Conservation (phyloP, 2,888 invertebrate species). For the Troilus luridus region DNA sequence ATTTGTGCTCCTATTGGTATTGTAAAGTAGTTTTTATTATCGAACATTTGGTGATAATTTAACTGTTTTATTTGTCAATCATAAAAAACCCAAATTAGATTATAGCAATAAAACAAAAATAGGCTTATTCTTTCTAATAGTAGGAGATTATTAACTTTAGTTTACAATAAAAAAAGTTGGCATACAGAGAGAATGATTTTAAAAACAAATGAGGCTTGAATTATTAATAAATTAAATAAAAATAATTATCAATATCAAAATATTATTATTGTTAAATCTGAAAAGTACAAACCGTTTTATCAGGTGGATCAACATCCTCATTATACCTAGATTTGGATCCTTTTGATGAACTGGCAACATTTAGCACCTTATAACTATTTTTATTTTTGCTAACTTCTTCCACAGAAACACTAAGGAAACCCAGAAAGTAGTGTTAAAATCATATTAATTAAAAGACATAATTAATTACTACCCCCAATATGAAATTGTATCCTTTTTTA, state of each 20-base stretch:
- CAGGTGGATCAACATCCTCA: slow-evolving; percentile 55
- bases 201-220: neutral
- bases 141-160: neutral
- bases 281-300: slow-evolving; percentile 47
- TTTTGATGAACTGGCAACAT: slow-evolving; percentile 34
- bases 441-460: neutral
- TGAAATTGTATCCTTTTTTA: neutral
- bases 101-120: neutral
- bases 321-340: neutral
- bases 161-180: neutral
- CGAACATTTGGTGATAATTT: neutral
- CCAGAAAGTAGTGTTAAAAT: neutral
- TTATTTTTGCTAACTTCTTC: neutral
- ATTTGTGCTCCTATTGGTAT: too few relatives aligned
- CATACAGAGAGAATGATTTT: neutral
- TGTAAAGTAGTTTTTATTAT: too few relatives aligned
- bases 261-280: neutral
- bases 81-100: neutral
- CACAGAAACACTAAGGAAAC: neutral
- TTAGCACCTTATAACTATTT: neutral
- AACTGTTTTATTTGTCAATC: neutral
- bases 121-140: neutral
- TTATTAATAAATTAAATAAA: too few relatives aligned
- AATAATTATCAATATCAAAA: neutral
- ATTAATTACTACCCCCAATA: neutral